phyloP scores from a whole-genome alignment of 2,113 vertebrate species.

The Mixornis gularis region DNA sequence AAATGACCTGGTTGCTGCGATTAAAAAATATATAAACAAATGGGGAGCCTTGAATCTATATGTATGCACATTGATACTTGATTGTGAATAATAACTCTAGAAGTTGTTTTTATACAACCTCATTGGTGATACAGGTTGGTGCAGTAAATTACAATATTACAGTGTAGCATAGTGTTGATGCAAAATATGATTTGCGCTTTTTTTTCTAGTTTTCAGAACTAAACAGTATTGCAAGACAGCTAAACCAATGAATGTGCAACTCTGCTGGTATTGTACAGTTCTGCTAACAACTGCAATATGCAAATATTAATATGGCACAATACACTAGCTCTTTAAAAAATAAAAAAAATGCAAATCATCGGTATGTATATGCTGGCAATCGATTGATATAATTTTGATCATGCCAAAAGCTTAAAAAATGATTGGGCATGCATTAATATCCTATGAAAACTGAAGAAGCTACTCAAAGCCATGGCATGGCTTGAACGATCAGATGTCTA shows the following conservation, averaged over 20 bases:
- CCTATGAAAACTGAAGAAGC: constrained; percentile 25
- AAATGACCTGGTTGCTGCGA: constrained; percentile 8
- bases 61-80: constrained; percentile 75
- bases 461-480: constrained; percentile 24
- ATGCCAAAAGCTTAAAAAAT: constrained; percentile 54
- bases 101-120: constrained; percentile 72
- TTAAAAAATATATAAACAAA: constrained; percentile 62
- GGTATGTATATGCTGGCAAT: constrained; percentile 62
- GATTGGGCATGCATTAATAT: constrained; percentile 58
- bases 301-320: constrained; percentile 63
- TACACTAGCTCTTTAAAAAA: constrained; percentile 40
- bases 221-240: constrained; percentile 70
- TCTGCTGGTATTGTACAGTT: constrained; percentile 60
- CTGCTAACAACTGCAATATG: constrained; percentile 61
- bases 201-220: constrained; percentile 61
- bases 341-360: constrained; percentile 47
- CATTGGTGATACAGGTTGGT: constrained; percentile 62
- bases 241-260: constrained; percentile 68
- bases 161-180: constrained; percentile 63
- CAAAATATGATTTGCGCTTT: constrained; percentile 64
- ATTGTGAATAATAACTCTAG: constrained; percentile 71
- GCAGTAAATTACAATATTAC: constrained; percentile 60
- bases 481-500: constrained; percentile 29
- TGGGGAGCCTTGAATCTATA: constrained; percentile 73
- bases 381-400: constrained; percentile 39